Evolutionary conservation across 1,140 invertebrate species (phyloP), one percentile per base, ranked within the genome.

Genomic region (Drosophila aff.): DNA sequence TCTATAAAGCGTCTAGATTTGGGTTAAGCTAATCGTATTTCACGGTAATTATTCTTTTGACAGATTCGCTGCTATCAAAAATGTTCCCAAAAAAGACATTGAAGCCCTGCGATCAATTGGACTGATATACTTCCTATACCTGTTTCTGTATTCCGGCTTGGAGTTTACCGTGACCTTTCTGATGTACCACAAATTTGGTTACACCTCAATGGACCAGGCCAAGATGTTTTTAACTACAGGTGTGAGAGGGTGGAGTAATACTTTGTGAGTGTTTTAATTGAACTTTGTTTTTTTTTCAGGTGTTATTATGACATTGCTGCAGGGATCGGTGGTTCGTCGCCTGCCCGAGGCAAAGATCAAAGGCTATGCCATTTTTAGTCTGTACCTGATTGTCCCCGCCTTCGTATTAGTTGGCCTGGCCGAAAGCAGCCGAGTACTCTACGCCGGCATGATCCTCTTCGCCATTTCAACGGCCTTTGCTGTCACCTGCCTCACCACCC

Each of bases 81-180:
- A 95, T 81, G 86, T 96, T 9, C 92, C 94, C 3, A 63, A 79
- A 64, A 92, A 93, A 59, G 96, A 97, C 92, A 93, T 95, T 46
- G 92, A 93, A 68, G 94, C 95, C 66, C 93, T 99, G 53, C 95
- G 95, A 80, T 94, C 94, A 44, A 94, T 99, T 63, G 98, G 98
- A 58, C 79, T 95, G 38, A 95, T 98, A 23, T 99, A 99, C 93
- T 99, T 99, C 92, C 92, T 99, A 1, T 99, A 99, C 93, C 94
- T 99, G 44, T 99, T 99, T 91, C 94, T 99, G 26, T 99, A 99
- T 92, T 99, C 98, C 62, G 99, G 98, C 1, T 94, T 99, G 40
- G 99, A 99, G 93, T 99, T 99, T 92, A 99, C 99, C 2, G 94
- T 99, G 33, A 99, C 98, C 43, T 99, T 99, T 93, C 94, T 99